Base-by-base conservation (phyloP, 2,797 vertebrate genomes). In the Danio aesculapii region DNA sequence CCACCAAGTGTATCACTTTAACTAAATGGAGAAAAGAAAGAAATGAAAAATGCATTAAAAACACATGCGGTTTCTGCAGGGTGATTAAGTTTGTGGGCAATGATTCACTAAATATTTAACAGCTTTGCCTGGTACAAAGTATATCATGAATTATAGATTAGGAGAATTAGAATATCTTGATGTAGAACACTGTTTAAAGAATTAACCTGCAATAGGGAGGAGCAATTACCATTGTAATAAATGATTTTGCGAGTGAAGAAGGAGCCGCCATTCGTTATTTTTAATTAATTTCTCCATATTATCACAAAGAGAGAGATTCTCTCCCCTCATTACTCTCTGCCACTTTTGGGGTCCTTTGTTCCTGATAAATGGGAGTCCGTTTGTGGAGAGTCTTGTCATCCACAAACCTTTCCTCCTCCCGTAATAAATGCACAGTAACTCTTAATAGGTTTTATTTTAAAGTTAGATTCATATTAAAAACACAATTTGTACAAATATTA, bases 51-150 rank as follows among this genome's bases (percentile, higher is more conserved):
- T 84, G 87, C 88, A 83, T 74, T 85, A 86, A 84, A 87, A 90
- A 91, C 93, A 91, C 90, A 89, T 88, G 91, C 90, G 91, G 94
- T 93, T 93, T 93, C 93, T 91, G 91, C 87, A 91, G 92, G 90
- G 91, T 94, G 94, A 95, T 95, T 94, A 94, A 93, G 91, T 94
- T 95, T 93, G 91, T 91, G 90, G 82, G 92, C 92, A 90, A 93
- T 94, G 92, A 94, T 91, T 94, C 92, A 93, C 94, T 95, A 94
- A 94, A 95, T 95, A 95, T 95, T 95, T 94, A 95, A 95, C 92
- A 95, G 93, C 93, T 95, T 94, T 94, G 93, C 93, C 93, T 94
- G 91, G 92, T 94, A 92, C 93, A 95, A 94, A 95, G 93, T 94
- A 93, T 94, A 94, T 93, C 91, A 94, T 95, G 92, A 95, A 95